Conservation (phyloP, 1,140 invertebrate genomes). For the Drosophila novamexicana region DNA sequence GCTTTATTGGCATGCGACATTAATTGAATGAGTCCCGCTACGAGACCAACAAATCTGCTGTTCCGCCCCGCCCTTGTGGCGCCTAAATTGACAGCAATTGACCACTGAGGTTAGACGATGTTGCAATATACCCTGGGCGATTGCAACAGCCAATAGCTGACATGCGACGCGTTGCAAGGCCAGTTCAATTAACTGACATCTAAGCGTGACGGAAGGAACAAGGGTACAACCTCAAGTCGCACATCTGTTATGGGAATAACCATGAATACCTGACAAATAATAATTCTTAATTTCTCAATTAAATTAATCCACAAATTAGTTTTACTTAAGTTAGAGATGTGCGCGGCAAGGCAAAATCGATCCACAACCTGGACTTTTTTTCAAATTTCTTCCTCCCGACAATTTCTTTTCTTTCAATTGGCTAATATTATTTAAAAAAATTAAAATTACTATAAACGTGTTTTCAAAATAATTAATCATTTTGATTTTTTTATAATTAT, state of each 20-base stretch:
- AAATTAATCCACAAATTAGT: no score
- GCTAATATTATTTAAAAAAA: no score
- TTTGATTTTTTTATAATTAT: no score
- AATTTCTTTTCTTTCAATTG: no score
- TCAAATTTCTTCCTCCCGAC: no score
- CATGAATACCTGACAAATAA: no score
- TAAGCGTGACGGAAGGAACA: neutral
- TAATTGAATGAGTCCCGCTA: constrained; percentile 66
- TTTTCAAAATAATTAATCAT: no score
- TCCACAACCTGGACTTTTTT: no score
- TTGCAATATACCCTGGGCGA: constrained; percentile 59
- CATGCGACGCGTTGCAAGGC: constrained; percentile 24
- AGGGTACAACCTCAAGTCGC: neutral
- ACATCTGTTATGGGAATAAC: neutral
- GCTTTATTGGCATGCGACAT: constrained; percentile 65
- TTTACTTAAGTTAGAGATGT: no score
- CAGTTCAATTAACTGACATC: constrained; percentile 41
- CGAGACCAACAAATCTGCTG: neutral
- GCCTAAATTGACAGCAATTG: constrained; percentile 68
- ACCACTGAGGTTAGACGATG: constrained; percentile 30
- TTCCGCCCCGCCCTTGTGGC: constrained; percentile 17
- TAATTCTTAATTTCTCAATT: no score
- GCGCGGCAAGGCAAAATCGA: no score
- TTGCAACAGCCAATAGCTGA: constrained; percentile 63
- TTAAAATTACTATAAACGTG: no score